Conservation (phyloP, 2,113 vertebrate species). For the Fukomys damarensis region DNA sequence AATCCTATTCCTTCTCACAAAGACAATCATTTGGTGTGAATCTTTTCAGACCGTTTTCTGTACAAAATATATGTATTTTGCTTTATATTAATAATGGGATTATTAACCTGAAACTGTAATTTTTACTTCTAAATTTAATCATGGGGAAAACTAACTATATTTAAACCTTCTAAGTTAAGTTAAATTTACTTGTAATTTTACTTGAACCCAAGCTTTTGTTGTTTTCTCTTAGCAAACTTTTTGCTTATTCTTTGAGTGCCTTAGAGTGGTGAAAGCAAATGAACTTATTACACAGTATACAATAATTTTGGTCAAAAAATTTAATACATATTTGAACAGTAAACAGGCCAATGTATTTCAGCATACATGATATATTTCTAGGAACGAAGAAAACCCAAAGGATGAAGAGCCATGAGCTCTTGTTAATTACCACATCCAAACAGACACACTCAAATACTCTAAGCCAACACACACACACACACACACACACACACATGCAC, state of each 20-base stretch:
- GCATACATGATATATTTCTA: background rate
- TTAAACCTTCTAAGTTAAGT: background rate
- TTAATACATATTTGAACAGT: background rate
- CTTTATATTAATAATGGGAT: background rate
- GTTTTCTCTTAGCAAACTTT: conserved; percentile 19
- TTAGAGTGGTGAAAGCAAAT: background rate
- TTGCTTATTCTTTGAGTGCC: conserved; percentile 2
- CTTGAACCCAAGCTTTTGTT: background rate
- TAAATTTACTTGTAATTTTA: conserved; percentile 45
- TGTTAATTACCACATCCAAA: background rate
- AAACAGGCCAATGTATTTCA: conserved; percentile 6
- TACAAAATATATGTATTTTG: background rate
- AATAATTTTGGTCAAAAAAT: conserved; percentile 19
- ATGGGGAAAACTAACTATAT: background rate
- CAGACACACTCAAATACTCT: background rate
- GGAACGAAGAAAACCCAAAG: background rate
- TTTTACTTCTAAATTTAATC: conserved; percentile 16
- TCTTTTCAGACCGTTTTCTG: background rate
- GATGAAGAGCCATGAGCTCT: background rate
- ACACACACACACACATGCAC: background rate
- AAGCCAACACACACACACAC: background rate
- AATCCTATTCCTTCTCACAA: conserved; percentile 5
- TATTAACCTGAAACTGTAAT: background rate
- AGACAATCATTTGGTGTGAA: background rate
- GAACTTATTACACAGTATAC: background rate